Percentiles rank a stretch among this genome's conserved stretches.
Conservation (phyloP, 2,797 vertebrate genomes). For the Notoglanidium macrostoma region DNA sequence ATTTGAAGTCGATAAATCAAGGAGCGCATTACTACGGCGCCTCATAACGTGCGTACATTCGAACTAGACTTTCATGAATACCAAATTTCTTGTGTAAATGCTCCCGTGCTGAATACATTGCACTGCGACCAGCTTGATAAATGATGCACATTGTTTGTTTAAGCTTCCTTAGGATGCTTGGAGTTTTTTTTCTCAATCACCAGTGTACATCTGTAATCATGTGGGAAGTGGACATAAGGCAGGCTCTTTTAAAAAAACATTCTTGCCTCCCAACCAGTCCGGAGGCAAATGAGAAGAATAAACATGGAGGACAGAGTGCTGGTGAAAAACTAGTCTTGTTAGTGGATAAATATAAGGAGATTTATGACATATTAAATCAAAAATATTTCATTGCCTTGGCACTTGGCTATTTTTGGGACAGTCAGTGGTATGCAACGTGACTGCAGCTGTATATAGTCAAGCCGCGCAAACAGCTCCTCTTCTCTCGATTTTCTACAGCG, state of each 20-base stretch:
- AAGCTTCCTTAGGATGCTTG: not conserved
- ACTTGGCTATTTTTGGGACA: slow-evolving; percentile 15
- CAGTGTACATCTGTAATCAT: not conserved
- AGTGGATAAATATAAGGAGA: not conserved
- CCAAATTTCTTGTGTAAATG: not conserved
- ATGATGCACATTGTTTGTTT: not conserved
- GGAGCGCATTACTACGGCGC: not conserved
- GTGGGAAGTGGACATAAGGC: not conserved
- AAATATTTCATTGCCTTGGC: slow-evolving; percentile 4
- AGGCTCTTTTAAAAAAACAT: not conserved
- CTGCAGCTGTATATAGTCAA: not conserved
- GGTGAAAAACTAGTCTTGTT: not conserved
- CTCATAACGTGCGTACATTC: not conserved
- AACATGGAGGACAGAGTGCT: not conserved
- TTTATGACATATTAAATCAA: slow-evolving; percentile 21
- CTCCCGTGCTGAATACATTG: not conserved
- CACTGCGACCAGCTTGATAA: not conserved
- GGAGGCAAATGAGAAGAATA: not conserved
- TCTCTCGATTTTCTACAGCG: not conserved
- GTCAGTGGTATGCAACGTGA: not conserved
- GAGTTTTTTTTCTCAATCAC: not conserved
- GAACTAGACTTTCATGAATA: not conserved
- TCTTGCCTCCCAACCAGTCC: not conserved
- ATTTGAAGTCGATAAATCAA: not conserved
- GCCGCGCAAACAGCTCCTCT: not conserved